Evolutionary conservation across 2,797 vertebrate species (phyloP).

Genomic region (Periophthalmus magnuspinnatus): DNA sequence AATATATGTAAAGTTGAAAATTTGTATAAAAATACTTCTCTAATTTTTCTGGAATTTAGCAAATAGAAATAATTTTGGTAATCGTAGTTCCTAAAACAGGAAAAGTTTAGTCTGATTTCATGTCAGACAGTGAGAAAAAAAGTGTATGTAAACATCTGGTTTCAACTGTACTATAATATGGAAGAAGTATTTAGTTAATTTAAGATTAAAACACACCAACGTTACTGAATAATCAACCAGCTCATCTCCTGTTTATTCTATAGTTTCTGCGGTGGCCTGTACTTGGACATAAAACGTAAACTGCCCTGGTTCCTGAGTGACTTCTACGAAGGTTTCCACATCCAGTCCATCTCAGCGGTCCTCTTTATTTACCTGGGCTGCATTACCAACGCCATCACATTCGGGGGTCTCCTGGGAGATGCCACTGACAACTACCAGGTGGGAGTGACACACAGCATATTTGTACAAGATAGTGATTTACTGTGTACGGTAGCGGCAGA

Average conservation of each 20-base stretch:
- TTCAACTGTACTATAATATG: too few relatives aligned
- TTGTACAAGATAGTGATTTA: neutral
- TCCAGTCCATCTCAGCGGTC: conserved; percentile 95
- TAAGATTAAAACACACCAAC: too few relatives aligned
- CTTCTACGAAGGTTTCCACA: conserved; percentile 93
- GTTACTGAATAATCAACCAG: neutral
- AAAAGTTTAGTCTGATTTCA: too few relatives aligned
- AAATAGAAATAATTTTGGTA: too few relatives aligned
- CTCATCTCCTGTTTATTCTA: conserved; percentile 2
- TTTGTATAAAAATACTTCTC: too few relatives aligned
- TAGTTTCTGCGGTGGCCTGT: conserved; percentile 92
- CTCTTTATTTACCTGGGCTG: conserved; percentile 98
- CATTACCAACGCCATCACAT: conserved; percentile 97
- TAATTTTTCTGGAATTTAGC: too few relatives aligned
- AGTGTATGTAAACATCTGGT: too few relatives aligned
- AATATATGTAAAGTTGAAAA: too few relatives aligned
- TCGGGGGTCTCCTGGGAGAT: conserved; percentile 92
- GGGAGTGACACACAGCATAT: neutral
- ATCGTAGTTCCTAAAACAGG: too few relatives aligned
- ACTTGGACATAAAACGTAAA: conserved; percentile 92
- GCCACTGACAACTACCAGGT: conserved; percentile 99
- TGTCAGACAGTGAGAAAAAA: too few relatives aligned
- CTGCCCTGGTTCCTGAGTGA: conserved; percentile 91
- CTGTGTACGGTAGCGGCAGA: neutral
- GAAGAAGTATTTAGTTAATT: too few relatives aligned